These are phyloP conservation scores for Amphiprion ocellaris DNA, from an alignment of 2,113 vertebrate genomes.

Conservation along the genomic window DNA sequence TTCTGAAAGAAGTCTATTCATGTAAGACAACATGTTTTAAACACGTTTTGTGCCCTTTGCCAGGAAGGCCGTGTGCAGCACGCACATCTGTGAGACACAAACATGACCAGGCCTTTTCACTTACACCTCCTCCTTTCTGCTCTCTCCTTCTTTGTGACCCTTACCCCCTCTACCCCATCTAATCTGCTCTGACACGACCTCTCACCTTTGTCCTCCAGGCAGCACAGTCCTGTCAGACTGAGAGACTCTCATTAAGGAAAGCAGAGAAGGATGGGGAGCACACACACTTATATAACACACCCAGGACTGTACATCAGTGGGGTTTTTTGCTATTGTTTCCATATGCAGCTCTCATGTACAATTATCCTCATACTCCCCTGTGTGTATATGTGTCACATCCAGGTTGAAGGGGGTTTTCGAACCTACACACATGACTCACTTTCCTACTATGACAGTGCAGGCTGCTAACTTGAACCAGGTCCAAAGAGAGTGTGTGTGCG, in stretches of 20 bases:
- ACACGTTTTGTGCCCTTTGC: too few relatives aligned
- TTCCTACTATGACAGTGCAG: conserved; percentile 40
- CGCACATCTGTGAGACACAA: not conserved
- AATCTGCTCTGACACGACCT: conserved; percentile 60
- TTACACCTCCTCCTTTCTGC: conserved; percentile 1
- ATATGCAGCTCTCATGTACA: not conserved
- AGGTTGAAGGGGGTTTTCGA: conserved; percentile 12
- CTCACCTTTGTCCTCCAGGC: conserved; percentile 48
- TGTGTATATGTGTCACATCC: conserved; percentile 9
- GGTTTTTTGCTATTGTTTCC: not conserved
- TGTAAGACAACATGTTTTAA: too few relatives aligned
- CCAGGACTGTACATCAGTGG: not conserved
- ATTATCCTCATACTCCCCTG: not conserved
- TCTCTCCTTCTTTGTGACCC: conserved; percentile 29
- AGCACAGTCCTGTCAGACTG: conserved; percentile 40
- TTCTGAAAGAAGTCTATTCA: too few relatives aligned
- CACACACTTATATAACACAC: not conserved
- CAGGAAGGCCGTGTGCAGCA: too few relatives aligned
- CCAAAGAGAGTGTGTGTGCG: conserved; percentile 9
- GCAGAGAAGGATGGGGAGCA: not conserved
- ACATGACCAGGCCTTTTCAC: conserved; percentile 20
- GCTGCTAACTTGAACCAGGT: conserved; percentile 57
- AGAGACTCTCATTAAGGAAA: conserved; percentile 43
- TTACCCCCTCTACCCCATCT: conserved; percentile 27
- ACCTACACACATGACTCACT: conserved; percentile 8